Evolutionary conservation across 2,113 vertebrate genomes (phyloP), one percentile per base, ranked within the genome.

Genomic region (Esox niger): DNA sequence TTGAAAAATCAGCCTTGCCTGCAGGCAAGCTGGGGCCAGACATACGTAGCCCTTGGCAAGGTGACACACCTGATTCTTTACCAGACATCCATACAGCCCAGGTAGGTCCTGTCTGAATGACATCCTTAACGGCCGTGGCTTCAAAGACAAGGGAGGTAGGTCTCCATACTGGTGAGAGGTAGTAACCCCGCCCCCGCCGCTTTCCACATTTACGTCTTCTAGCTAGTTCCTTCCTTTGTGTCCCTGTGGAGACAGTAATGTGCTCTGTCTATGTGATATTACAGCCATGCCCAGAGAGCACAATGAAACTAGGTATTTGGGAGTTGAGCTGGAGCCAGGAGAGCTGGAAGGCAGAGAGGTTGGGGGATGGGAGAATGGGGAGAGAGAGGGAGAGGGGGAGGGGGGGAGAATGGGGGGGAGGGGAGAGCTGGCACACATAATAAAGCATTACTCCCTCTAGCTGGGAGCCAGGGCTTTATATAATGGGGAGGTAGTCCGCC

Each of bases 381-480:
- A 21, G 20, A 4, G 4, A 1, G 46, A 49, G 46, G 6, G 46
- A 75, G 74, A 72, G 72, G 76, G 79, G 9, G 81, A 68, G 73
- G 67, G 78, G 74, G 31, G 30, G 25, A 25, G 29, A 9, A 4
- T 29, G 17, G 79, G 79, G 80, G 76, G 70, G 66, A 66, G 80
- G 76, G 77, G 82, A 82, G 80, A 75, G 81, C 78, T 85, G 84
- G 79, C 80, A 77, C 79, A 81, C 79, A 69, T 73, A 75, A 80
- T 79, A 78, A 61, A 86, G 82, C 76, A 2, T 13, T 43, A 38
- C 66, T 68, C 33, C 82, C 79, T 87, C 74, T 76, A 70, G 81
- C 87, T 17, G 84, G 86, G 89, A 89, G 88, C 84, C 66, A 79
- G 79, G 84, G 83, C 80, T 84, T 85, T 84, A 90, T 87, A 82